Base-by-base conservation (phyloP, 2,113 vertebrate genomes). In the Microtus oregoni region DNA sequence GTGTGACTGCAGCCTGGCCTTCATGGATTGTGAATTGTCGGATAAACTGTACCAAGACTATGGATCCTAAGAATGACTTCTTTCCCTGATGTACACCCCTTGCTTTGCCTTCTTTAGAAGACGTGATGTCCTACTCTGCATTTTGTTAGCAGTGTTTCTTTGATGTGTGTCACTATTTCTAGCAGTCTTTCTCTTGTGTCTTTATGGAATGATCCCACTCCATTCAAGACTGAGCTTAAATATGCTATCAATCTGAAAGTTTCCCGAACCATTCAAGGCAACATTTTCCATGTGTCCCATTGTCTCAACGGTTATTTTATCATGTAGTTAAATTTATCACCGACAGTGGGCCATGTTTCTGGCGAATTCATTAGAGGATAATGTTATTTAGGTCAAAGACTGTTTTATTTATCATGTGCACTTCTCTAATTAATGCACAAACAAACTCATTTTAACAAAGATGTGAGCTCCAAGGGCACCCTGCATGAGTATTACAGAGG, bases 1-100 rank as follows among this genome's bases (percentile, higher is more conserved):
- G 90, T 92, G 89, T 90, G 55, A 95, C 93, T 97, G 67, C 47
- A 89, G 86, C 92, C 94, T 95, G 73, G 77, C 67, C 90, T 96
- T 95, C 95, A 91, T 63, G 28, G 81, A 78, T 83, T 65, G 0
- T 26, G 44, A 88, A 0, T 82, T 5, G 85, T 65, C 91, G 19
- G 7, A 75, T 30, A 75, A 32, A 0, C 17, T 81, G 28, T 6
- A 55, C 28, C 11, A 94, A 86, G 44, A 0, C 22, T 52, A 41
- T 8, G 7, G 61, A 28, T 41, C 58, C 28, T 30, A 63, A 63
- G 13, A 63, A 14, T 41, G 73, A 65, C 38, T 19, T 67, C 38
- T 41, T 13, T 12, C 9, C 28, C 28, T 22, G 28, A 44, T 17
- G 22, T 0, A 5, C 1, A 5, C 19, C 91, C 79, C 41, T 19